Base-by-base conservation (phyloP, 1,140 invertebrate species). In the Drosophila sp. region DNA sequence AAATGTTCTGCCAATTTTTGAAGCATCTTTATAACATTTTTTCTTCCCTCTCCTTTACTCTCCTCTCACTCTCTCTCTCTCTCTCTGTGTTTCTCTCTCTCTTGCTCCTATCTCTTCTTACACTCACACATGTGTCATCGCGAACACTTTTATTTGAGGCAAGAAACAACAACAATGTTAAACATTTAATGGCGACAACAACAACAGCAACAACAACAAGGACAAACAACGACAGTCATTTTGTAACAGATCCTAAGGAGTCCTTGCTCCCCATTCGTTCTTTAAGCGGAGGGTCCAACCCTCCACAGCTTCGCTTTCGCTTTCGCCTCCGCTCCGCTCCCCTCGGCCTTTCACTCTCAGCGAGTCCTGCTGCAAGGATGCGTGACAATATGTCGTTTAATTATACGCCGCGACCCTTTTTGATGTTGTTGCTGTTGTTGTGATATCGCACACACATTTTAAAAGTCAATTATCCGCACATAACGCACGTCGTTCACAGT, bases 391-490 rank as follows among this genome's bases (percentile, higher is more conserved):
- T 87, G 82, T 79, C 83, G 82, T 87, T 87, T 87, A 87, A 87
- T 87, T 89, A 87, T 89, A 86, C 75, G 78, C 73, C 53, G 61
- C 65, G 81, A 86, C 78, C 81, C 78, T 87, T 78, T 57, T 36
- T 70, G 38, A 29, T 71, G 61, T 48, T 78, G 71, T 36, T 80
- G 78, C 53, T 82, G 59, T 73, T 77, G 78, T 66, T 80, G 80
- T 59, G 70, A 86, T 86, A 87, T 86, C 81, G 74, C 82, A 81
- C 81, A 86, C 81, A 86, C 81, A 86, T 87, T 87, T 87, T 89
- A 87, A 87, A 87, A 89, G 83, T 87, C 83, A 89, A 87, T 89
- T 87, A 87, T 87, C 79, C 83, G 83, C 79, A 89, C 79, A 89
- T 89, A 87, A 87, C 83, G 83, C 83, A 87, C 83, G 81, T 86